Base-by-base conservation (phyloP, 2,888 invertebrate genomes). In the Rhagonycha lutea region DNA sequence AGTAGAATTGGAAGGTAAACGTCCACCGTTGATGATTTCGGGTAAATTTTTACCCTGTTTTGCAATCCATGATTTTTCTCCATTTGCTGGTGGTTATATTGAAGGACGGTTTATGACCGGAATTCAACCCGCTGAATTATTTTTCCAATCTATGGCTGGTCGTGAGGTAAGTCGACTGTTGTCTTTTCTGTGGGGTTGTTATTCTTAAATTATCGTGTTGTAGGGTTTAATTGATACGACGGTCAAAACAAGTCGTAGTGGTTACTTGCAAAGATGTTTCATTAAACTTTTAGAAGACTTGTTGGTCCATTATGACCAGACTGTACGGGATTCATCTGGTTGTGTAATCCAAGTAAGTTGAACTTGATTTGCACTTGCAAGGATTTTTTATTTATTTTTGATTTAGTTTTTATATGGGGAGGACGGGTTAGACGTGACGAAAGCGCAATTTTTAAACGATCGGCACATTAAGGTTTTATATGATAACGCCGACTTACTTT, bases 131-230 rank as follows among this genome's bases (percentile, higher is more conserved):
- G 98, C 98, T 88, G 99, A 99, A 85, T 98, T 98, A 87, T 99
- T 98, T 89, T 99, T 98, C 89, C 99, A 99, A 91, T 99, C 99
- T 85, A 99, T 99, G 99, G 99, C 99, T 72, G 99, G 99, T 73
- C 92, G 99, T 88, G 99, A 99, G 92, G 96, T 93, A 86, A 84
- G 86, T 79, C 10, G 4, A 72, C 5, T 61, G 60, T 67, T n/a
- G 10, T 32, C n/a, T 61, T 18, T 28, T 62, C 10, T 10, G 14
- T 0, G 0, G 14, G 14, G 61, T 60, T 4, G 7, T 47, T 47
- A n/a, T n/a, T n/a, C 47, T 32, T 8, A n/a, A n/a, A 1, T n/a
- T 47, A n/a, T n/a, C 7, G 0, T 12, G 12, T n/a, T 8, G 47
- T 83, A 94, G 93, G 97, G 99, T 90, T 91, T 99, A 72, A 97